Evolutionary conservation across 2,888 invertebrate species (phyloP), one percentile per base, ranked within the genome.

Genomic region (Pollenia angustigena): DNA sequence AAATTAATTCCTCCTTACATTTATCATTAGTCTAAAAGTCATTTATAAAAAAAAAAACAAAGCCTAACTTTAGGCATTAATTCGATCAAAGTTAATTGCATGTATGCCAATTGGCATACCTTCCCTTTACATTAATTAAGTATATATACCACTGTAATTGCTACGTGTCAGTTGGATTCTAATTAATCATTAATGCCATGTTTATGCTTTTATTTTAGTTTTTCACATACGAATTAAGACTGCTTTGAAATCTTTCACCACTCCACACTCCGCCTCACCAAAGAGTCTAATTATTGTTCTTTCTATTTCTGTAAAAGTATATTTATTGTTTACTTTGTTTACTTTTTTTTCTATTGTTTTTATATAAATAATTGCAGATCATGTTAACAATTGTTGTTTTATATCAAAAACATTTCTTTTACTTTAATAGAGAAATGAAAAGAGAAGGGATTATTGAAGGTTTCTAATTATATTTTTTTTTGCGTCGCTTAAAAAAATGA

Each of bases 141-240:
- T 68, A 44, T 52, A 58, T 42, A 64, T 64, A 68, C 14, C 46
- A 23, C 10, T 66, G 62, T 82, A 50, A 74, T 71, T 82, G 62
- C 64, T 86, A 76, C 75, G 86, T 83, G 86, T 76, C 83, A 66
- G 82, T 46, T 52, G 75, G 74, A 58, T 80, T 58, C 75, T 83
- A 86, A 86, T 86, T 86, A 86, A 86, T 86, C 79, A 83, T 86
- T 80, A 75, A 75, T 75, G 50, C 62, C 48, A 56, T 72, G 54
- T 40, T 79, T 69, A 56, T 79, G 48, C 40, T 58, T 78, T 58
- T 72, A 44, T 52, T 83, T 58, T 9, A 40, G 52, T 60, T 74
- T 79, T 68, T 44, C 82, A 69, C 46, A 82, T 56, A 66, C 52
- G 54, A 54, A 18, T 62, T 10, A 16, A 32, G 16, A 68, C 40